These are phyloP conservation scores for Rhabdomys dilectus DNA, from an alignment of 2,113 vertebrate genomes.

Conservation along the genomic window DNA sequence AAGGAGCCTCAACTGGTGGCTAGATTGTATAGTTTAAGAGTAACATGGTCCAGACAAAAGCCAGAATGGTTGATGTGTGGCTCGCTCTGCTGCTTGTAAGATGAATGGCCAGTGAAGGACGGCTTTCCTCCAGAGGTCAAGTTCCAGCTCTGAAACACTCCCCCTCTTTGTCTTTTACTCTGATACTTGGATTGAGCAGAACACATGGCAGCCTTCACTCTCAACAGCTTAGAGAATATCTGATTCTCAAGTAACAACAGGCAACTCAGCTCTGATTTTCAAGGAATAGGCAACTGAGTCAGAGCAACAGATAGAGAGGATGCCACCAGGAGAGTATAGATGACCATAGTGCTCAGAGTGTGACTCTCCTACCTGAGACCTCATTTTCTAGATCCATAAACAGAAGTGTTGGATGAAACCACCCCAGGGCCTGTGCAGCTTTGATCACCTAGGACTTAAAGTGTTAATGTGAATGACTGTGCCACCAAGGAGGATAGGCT, in stretches of 20 bases:
- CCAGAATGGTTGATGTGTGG: background rate
- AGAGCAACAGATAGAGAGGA: fast-evolving
- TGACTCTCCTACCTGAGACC: fast-evolving
- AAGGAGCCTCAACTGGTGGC: fast-evolving
- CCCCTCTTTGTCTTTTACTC: background rate
- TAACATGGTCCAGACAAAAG: fast-evolving
- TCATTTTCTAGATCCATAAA: fast-evolving
- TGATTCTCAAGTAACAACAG: fast-evolving
- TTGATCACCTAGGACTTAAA: background rate
- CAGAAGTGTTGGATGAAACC: fast-evolving
- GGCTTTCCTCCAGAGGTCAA: fast-evolving
- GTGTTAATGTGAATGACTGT: background rate
- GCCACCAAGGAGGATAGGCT: fast-evolving
- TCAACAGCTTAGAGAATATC: fast-evolving
- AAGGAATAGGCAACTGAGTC: fast-evolving
- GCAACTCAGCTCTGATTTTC: fast-evolving
- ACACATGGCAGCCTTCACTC: fast-evolving
- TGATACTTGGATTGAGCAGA: background rate
- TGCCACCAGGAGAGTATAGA: fast-evolving
- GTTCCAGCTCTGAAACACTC: fast-evolving
- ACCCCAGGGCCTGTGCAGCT: fast-evolving
- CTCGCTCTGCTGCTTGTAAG: fast-evolving
- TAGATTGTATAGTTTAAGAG: fast-evolving
- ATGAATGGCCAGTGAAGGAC: fast-evolving
- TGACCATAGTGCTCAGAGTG: fast-evolving